Percentiles rank a stretch among this genome's conserved stretches.
Conservation (phyloP, 2,797 vertebrate species). For the Moxostoma hubbsi region DNA sequence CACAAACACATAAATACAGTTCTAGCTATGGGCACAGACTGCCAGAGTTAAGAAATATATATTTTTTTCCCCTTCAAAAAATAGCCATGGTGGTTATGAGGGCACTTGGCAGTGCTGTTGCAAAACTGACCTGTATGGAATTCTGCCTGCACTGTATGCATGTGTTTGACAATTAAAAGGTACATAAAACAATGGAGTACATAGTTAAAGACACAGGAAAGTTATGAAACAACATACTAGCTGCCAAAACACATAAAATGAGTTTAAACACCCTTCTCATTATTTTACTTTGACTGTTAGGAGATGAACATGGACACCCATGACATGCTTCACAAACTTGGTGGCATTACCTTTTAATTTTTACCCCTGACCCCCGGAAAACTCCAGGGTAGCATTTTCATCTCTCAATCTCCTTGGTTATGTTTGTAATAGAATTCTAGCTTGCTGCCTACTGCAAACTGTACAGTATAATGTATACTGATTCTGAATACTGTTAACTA, state of each 20-base stretch:
- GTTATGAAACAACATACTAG: slow-evolving; percentile 3
- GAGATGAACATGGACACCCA: slow-evolving; percentile 1
- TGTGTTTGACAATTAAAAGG: slow-evolving; percentile 3
- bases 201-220: slow-evolving; percentile 17
- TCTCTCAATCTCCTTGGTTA: background rate
- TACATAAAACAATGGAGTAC: background rate
- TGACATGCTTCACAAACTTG: slow-evolving; percentile 23
- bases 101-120: slow-evolving; percentile 15
- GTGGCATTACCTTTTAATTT: slow-evolving; percentile 19
- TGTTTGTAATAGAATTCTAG: too few species aligned
- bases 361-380: slow-evolving; percentile 19
- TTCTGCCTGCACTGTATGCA: slow-evolving; percentile 1
- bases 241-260: slow-evolving; percentile 15
- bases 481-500: too few species aligned
- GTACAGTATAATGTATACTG: too few species aligned
- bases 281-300: slow-evolving; percentile 19
- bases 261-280: slow-evolving; percentile 7
- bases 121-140: slow-evolving; percentile 3
- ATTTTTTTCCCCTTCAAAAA: background rate
- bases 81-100: slow-evolving; percentile 29
- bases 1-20: slow-evolving; percentile 37
- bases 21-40: background rate
- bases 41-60: background rate
- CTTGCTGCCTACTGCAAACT: too few species aligned
- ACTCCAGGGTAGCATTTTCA: background rate